A percentile compares a stretch with the other conserved stretches of the same genome.
phyloP scores from a whole-genome alignment of 2,113 vertebrate species.

The Dasyornis broadbenti region DNA sequence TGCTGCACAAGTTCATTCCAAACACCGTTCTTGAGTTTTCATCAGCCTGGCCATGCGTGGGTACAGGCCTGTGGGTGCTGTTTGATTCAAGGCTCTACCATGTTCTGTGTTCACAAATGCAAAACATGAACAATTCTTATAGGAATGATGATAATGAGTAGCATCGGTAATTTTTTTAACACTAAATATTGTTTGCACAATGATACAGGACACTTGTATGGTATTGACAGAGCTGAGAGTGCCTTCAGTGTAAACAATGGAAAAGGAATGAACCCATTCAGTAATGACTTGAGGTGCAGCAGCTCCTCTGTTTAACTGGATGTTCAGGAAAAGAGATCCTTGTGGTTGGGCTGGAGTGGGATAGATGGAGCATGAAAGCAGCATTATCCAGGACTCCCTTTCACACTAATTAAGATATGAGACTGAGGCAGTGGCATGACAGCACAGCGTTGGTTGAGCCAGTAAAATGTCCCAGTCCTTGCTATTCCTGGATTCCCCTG shows the following conservation, averaged over 20 bases:
- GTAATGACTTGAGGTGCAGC: not conserved
- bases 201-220: not conserved
- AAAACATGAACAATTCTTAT: not conserved
- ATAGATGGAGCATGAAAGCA: not conserved
- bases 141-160: not conserved
- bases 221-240: not conserved
- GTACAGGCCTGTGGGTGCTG: not conserved
- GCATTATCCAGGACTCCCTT: not conserved
- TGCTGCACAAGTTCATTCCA: not conserved
- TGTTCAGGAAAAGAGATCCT: not conserved
- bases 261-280: not conserved
- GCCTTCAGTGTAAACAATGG: not conserved
- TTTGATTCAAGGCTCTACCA: fast-evolving
- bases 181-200: not conserved
- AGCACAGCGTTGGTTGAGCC: fast-evolving
- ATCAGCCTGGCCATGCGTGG: not conserved
- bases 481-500: not conserved
- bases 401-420: not conserved
- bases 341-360: not conserved
- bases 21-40: not conserved
- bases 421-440: not conserved
- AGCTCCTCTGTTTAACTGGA: not conserved
- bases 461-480: not conserved
- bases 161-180: not conserved
- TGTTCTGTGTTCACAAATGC: not conserved